Base-by-base conservation (phyloP, 2,797 vertebrate species). In the Geotrypetes seraphini region DNA sequence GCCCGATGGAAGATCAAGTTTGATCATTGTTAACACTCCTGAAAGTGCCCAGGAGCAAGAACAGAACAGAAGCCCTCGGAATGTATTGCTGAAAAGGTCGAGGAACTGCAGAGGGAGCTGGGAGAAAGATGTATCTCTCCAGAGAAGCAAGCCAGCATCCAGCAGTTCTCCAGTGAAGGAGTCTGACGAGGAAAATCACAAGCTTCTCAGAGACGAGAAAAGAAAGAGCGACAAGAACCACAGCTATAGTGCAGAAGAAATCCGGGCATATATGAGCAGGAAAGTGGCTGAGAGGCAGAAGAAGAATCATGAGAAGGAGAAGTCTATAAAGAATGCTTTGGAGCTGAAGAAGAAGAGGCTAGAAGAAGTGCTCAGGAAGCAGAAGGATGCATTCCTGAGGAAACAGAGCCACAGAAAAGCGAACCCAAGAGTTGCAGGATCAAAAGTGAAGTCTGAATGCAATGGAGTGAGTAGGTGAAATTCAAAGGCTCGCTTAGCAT, bases 301-400 rank as follows among this genome's bases (percentile, higher is more conserved):
- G 28, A 69, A 45, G 29, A 49, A 25, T 8, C 36, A 23, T 0
- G 36, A 75, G 19, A 68, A 66, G 18, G 75, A 57, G 10, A 55
- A 18, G 7, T 13, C 30, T 3, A 39, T 18, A 3, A 12, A 8
- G 1, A 39, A 30, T 9, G 56, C 69, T 0, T 31, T 1, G 0
- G 65, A 79, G 39, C 34, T 21, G 29, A 65, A 53, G 10, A 57
- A 31, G 13, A 64, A 25, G 24, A 55, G 66, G 27, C 7, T 86
- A 12, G 66, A 66, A 26, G 76, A 78, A 3, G 48, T 81, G 2
- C 66, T 73, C 16, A 54, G 39, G 34, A 72, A 61, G 25, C 83
- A 85, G 63, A 70, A 36, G 31, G 77, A 78, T 47, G 73, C 64
- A 1, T 0, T 70, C 3, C 25, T 49, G 1, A 45, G 33, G 54